These are phyloP conservation scores for Rhabditophanes sp. DNA, from an alignment of 2,888 invertebrate genomes.

Conservation along the genomic window DNA sequence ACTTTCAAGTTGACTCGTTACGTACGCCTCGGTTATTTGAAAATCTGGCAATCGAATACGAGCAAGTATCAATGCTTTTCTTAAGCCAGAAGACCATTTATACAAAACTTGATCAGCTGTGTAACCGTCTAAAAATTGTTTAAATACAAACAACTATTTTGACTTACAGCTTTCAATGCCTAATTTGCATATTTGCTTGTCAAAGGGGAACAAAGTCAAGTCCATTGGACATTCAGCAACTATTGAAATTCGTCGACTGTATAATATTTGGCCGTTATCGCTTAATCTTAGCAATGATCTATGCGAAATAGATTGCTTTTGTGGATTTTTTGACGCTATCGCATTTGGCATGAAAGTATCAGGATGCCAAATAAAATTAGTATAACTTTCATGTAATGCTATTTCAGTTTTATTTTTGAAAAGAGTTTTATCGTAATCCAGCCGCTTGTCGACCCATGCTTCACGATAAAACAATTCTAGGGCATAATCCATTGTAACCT, in stretches of 20 bases:
- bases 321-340: slow-evolving; percentile 39
- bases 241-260: slow-evolving; percentile 31
- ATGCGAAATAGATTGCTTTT: slow-evolving; percentile 37
- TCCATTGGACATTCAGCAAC: slow-evolving; percentile 35
- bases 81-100: slow-evolving; percentile 28
- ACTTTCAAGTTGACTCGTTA: slow-evolving; percentile 32
- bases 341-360: slow-evolving; percentile 29
- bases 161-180: slow-evolving; percentile 40
- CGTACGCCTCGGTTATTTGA: slow-evolving; percentile 35
- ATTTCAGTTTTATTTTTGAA: slow-evolving; percentile 38
- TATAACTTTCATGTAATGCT: slow-evolving; percentile 38
- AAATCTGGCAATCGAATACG: slow-evolving; percentile 38
- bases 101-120: slow-evolving; percentile 35
- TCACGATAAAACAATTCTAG: slow-evolving; percentile 40
- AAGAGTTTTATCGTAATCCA: slow-evolving; percentile 22
- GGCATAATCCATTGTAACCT: slow-evolving; percentile 41
- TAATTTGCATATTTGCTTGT: slow-evolving; percentile 37
- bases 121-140: slow-evolving; percentile 27
- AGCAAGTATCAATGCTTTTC: slow-evolving; percentile 23
- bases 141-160: not conserved
- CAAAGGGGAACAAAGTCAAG: slow-evolving; percentile 30
- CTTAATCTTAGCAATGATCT: slow-evolving; percentile 27
- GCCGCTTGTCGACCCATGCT: slow-evolving; percentile 31
- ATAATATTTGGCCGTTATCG: slow-evolving; percentile 25
- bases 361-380: slow-evolving; percentile 36